Conservation (phyloP, 2,113 vertebrate genomes). For the Amblyopsis rosae region DNA sequence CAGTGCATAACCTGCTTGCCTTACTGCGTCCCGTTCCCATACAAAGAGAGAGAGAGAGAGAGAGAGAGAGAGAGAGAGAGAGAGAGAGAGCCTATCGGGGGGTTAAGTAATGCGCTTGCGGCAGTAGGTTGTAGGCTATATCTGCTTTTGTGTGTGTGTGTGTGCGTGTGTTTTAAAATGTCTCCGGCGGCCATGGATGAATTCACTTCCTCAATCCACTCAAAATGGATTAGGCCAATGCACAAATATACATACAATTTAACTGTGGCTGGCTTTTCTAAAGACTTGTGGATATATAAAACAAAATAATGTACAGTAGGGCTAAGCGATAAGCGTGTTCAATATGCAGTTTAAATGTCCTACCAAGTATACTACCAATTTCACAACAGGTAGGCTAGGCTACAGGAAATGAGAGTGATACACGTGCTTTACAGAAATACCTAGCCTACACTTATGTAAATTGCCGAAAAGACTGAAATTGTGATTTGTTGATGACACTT, state of each 20-base stretch:
- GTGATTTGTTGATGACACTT: too few species aligned
- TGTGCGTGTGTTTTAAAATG: slow-evolving; percentile 25
- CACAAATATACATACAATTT: slow-evolving; percentile 14
- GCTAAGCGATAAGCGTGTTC: neutral
- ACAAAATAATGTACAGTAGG: neutral
- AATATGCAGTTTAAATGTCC: neutral
- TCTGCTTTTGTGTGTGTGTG: slow-evolving; percentile 11
- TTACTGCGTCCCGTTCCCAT: slow-evolving; percentile 29
- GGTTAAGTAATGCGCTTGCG: slow-evolving; percentile 45
- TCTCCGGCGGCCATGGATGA: slow-evolving; percentile 32
- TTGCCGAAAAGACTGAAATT: too few species aligned
- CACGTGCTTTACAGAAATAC: too few species aligned
- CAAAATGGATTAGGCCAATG: slow-evolving; percentile 11
- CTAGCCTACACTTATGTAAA: too few species aligned
- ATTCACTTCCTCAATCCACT: slow-evolving; percentile 4
- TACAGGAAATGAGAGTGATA: too few species aligned
- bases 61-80: too few species aligned
- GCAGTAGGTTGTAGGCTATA: slow-evolving; percentile 16
- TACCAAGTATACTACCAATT: too few species aligned
- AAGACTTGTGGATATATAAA: neutral
- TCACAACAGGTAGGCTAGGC: too few species aligned
- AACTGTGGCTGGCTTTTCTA: slow-evolving; percentile 23
- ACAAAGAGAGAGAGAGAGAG: neutral
- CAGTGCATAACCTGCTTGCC: slow-evolving; percentile 59
- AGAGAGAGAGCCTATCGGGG: slow-evolving; percentile 34